Conservation (phyloP, 2,113 vertebrate species). For the Pantherophis guttatus region DNA sequence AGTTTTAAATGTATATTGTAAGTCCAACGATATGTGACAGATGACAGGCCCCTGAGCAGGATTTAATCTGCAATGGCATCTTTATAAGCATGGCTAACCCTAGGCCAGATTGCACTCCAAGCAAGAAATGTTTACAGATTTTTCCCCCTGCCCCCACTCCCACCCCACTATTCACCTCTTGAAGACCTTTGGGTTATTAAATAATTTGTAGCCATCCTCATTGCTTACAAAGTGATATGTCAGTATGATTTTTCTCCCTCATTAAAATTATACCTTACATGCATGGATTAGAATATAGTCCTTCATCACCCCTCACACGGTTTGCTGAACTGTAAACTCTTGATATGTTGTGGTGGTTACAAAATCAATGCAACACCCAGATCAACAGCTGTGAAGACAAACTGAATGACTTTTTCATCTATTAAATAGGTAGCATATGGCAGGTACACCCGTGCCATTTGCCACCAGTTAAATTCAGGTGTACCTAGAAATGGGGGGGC, state of each 20-base stretch:
- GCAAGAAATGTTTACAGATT: not conserved
- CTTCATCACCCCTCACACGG: not conserved
- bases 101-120: not conserved
- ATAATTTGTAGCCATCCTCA: not conserved
- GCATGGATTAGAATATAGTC: not conserved
- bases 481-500: not conserved
- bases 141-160: not conserved
- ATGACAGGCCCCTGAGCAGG: not conserved
- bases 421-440: not conserved
- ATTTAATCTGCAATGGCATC: not conserved
- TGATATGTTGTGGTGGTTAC: not conserved
- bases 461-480: not conserved
- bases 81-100: not conserved
- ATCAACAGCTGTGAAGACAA: not conserved
- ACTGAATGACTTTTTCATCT: not conserved
- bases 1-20: not conserved
- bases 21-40: not conserved
- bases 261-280: not conserved
- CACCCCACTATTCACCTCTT: not conserved
- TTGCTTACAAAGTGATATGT: not conserved
- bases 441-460: not conserved
- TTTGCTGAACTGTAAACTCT: not conserved
- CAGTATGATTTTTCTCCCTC: not conserved
- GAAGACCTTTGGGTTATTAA: not conserved
- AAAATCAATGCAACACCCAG: not conserved